Evolutionary conservation across 92 coral and sea anemone genomes (phyloP), one percentile per base, ranked within the genome.

Genomic region (Porites rus): DNA sequence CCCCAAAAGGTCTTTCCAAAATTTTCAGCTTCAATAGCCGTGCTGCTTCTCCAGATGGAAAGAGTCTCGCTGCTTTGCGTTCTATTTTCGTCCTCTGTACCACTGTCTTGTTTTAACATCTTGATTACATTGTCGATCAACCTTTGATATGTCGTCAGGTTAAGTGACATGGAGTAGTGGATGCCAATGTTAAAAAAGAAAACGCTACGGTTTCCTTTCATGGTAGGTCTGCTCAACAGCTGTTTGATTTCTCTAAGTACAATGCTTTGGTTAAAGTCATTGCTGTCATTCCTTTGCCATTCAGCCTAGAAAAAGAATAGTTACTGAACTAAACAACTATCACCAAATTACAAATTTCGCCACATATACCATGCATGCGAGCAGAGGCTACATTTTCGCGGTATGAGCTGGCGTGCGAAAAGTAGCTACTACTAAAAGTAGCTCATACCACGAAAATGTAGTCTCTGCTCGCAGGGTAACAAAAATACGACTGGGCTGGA

Each of bases 141-240:
- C 67, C 67, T 76, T 67, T 81, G 90, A 62, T 92, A 92, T 8
- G 88, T 85, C n/a, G 92, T 89, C 22, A 92, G 86, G 88, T 89
- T 92, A 20, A 92, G 58, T 25, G 90, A 56, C 87, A 88, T 67
- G 14, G 89, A 77, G 46, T 84, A 92, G 61, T 92, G 95, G 54
- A 92, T 80, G 11, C 95, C 95, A 53, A 92, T 46, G 76, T 92
- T 92, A 53, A 92, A 79, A 6, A 92, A 74, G 6, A 92, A 84
- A 19, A 75, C 75, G 82, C 86, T 86, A 11, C 59, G 60, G 20
- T 77, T 68, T 66, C 28, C 79, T 72, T 69, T 59, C 90, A 86
- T 79, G 60, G 72, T 79, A 4, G 74, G 85, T 61, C 24, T 70
- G 79, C 58, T 11, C 19, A 79, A 61, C 22, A 72, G 24, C 7